Base-by-base conservation (phyloP, 2,113 vertebrate genomes). In the Pteropus alecto region DNA sequence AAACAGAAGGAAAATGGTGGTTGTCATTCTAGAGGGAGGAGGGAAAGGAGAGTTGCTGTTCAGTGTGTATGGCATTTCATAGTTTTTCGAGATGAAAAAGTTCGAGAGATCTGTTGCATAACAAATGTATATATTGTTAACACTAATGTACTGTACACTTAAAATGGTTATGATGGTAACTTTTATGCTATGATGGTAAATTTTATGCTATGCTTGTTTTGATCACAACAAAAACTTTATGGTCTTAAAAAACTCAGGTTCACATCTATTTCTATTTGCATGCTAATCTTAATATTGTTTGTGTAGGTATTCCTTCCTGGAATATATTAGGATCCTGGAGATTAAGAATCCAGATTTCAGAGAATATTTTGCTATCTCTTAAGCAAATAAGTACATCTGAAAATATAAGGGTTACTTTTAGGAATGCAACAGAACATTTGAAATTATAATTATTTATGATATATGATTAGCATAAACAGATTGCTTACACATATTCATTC, bases 281-380 rank as follows among this genome's bases (percentile, higher is more conserved):
- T 13, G 33, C 28, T 71, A 70, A 73, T 67, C 38, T 81, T 67
- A 90, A 19, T 71, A 35, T 54, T 82, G 19, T 60, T 85, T 90
- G 30, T 90, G 8, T 90, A 95, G 16, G 7, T 95, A 48, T 70
- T 71, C 48, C 74, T 76, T 65, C 54, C 68, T 71, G 11, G 61
- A 46, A 65, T 93, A 58, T 78, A 61, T 71, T 76, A 74, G 46
- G 13, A 9, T 60, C 67, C 68, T 73, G 35, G 41, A 85, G 43
- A 82, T 88, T 30, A 89, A 54, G 43, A 89, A 58, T 89, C 35
- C 51, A 93, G 21, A 63, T 96, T 70, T 93, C 76, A 61, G 61
- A 83, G 68, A 81, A 67, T 90, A 70, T 93, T 83, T 67, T 70
- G 54, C 51, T 73, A 26, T 58, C 43, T 58, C 22, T 92, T 95